Percentiles rank a stretch among this genome's conserved stretches.
phyloP scores from a whole-genome alignment of 2,888 invertebrate species.

The Drosophila atripex region DNA sequence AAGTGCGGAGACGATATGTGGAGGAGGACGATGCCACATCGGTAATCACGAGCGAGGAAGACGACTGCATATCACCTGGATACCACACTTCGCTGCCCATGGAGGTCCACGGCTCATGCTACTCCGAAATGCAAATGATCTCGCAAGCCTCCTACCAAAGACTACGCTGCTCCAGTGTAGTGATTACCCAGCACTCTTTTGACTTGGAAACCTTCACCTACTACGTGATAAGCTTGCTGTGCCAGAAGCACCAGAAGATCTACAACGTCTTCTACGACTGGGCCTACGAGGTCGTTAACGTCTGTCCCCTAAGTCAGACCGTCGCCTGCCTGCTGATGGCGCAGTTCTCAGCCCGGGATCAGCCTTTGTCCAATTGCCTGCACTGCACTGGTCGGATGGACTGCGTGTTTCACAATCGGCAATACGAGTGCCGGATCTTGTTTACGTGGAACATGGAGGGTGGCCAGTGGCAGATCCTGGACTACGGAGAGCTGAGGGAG shows the following conservation, averaged over 20 bases:
- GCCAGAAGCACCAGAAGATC: constrained; percentile 83
- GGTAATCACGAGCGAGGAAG: constrained; percentile 84
- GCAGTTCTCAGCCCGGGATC: constrained; percentile 83
- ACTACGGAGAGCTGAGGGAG: constrained; percentile 83
- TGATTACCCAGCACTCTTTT: constrained; percentile 84
- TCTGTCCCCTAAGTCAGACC: constrained; percentile 82
- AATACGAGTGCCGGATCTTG: constrained; percentile 83
- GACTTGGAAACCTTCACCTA: constrained; percentile 84
- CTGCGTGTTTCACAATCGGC: constrained; percentile 82
- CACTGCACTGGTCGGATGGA: constrained; percentile 82
- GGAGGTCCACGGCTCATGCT: constrained; percentile 84
- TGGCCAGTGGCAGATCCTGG: constrained; percentile 83
- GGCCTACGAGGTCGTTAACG: constrained; percentile 83
- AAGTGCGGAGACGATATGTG: constrained; percentile 82
- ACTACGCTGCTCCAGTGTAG: constrained; percentile 81
- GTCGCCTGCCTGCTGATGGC: constrained; percentile 83
- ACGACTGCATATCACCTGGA: constrained; percentile 84
- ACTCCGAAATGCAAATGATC: constrained; percentile 84
- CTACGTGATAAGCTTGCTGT: constrained; percentile 83
- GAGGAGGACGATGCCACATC: constrained; percentile 84
- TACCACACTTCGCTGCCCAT: constrained; percentile 84
- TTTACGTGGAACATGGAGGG: constrained; percentile 84
- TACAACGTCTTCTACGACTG: constrained; percentile 84
- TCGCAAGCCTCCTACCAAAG: constrained; percentile 83
- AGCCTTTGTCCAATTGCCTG: constrained; percentile 77